These are phyloP conservation scores for Hecatera dysodea DNA, from an alignment of 2,888 invertebrate species.

Conservation along the genomic window DNA sequence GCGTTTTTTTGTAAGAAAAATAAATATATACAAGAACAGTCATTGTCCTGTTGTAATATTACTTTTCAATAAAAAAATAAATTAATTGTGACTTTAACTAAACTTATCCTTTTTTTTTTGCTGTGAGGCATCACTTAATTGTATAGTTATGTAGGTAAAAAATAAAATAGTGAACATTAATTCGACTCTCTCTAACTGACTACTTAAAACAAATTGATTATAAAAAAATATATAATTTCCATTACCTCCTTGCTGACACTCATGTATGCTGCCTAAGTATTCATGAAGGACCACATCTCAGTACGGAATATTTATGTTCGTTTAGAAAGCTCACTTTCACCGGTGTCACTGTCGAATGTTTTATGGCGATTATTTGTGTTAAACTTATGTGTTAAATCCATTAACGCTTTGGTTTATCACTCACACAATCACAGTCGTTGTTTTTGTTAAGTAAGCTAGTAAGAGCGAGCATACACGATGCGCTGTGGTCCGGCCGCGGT, in stretches of 20 bases:
- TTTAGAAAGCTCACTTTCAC: slow-evolving; percentile 85
- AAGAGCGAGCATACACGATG: slow-evolving; percentile 40
- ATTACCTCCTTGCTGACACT: slow-evolving; percentile 84
- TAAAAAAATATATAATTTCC: background rate
- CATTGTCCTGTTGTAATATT: background rate
- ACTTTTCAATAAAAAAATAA: background rate
- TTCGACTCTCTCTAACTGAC: background rate
- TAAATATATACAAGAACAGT: too few species aligned
- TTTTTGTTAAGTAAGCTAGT: slow-evolving; percentile 45
- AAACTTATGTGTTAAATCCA: slow-evolving; percentile 64
- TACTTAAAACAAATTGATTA: background rate
- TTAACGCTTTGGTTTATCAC: slow-evolving; percentile 57
- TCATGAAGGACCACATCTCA: slow-evolving; percentile 86
- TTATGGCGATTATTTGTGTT: slow-evolving; percentile 44
- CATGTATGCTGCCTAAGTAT: slow-evolving; percentile 85
- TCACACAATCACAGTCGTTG: slow-evolving; percentile 43
- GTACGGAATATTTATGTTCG: slow-evolving; percentile 70
- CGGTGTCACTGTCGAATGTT: slow-evolving; percentile 74
- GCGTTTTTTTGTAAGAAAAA: background rate
- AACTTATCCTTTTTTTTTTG: background rate
- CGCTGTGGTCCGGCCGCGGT: slow-evolving; percentile 56
- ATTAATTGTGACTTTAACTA: background rate
- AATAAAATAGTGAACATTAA: background rate
- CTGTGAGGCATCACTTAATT: background rate
- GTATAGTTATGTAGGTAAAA: background rate